A percentile compares a stretch with the other conserved stretches of the same genome.
phyloP scores from a whole-genome alignment of 2,888 invertebrate genomes.

The Eupithecia subumbrata region DNA sequence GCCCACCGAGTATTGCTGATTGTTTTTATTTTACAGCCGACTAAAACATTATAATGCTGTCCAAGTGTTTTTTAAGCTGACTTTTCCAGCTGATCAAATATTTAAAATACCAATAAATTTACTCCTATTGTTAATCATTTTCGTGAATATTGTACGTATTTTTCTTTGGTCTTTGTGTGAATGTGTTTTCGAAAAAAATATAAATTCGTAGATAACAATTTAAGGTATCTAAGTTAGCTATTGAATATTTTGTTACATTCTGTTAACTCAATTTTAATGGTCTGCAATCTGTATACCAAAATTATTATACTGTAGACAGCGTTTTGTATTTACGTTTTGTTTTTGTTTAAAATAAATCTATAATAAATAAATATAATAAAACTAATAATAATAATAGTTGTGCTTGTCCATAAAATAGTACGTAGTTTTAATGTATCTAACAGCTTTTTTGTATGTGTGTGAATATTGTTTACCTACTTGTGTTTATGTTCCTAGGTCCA shows the following conservation, averaged over 20 bases:
- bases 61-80: no score
- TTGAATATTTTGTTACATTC: neutral
- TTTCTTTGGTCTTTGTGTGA: slow-evolving; percentile 31
- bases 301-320: neutral
- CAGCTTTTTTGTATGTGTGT: neutral
- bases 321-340: neutral
- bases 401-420: neutral
- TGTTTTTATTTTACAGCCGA: no score
- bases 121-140: no score
- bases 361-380: no score
- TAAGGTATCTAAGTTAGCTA: neutral
- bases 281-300: neutral
- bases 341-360: no score
- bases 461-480: neutral
- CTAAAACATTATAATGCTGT: no score
- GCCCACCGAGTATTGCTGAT: no score
- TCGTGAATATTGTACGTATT: neutral
- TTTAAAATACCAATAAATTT: no score
- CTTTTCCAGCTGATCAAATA: no score
- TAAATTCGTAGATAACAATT: neutral
- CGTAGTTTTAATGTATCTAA: neutral
- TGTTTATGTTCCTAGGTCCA: neutral
- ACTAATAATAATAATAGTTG: neutral
- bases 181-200: slow-evolving; percentile 11
- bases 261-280: neutral